Conservation (phyloP, 1,140 invertebrate species). For the Aphelenchoides fujianensis region DNA sequence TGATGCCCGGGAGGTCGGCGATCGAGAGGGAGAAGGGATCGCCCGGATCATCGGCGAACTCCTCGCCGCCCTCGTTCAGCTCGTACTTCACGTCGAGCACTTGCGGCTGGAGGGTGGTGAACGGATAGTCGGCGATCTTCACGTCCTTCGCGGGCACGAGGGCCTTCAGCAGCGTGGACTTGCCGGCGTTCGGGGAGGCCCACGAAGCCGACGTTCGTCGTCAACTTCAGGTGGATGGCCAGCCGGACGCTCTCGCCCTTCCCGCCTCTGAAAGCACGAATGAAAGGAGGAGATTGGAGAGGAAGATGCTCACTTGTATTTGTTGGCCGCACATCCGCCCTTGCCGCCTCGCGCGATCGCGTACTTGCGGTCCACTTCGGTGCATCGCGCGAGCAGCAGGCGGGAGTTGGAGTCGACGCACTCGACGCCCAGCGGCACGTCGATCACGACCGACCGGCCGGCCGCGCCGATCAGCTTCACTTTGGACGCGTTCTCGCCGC, state of each 20-base stretch:
- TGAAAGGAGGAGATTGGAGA: neutral
- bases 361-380: conserved; percentile 35
- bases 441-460: conserved; percentile 41
- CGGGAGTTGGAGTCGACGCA: conserved; percentile 44
- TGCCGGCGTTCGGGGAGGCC: conserved; percentile 62
- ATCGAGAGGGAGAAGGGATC: conserved; percentile 70
- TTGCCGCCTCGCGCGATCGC: conserved; percentile 56
- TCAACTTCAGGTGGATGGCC: conserved; percentile 50
- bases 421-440: conserved; percentile 60
- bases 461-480: conserved; percentile 44
- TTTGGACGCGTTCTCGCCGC: conserved; percentile 25
- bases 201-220: conserved; percentile 56
- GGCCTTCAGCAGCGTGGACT: conserved; percentile 59
- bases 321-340: conserved; percentile 47
- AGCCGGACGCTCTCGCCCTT: conserved; percentile 44
- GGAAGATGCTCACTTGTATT: conserved; percentile 40
- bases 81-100: conserved; percentile 42
- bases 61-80: conserved; percentile 15
- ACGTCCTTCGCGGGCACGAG: conserved; percentile 50
- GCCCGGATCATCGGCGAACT: conserved; percentile 5
- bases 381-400: conserved; percentile 48
- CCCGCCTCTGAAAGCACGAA: conserved; percentile 44
- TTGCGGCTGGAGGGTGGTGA: conserved; percentile 55
- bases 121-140: conserved; percentile 59
- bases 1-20: conserved; percentile 88